phyloP scores from a whole-genome alignment of 2,888 invertebrate genomes.

The Blastobasis adustella region DNA sequence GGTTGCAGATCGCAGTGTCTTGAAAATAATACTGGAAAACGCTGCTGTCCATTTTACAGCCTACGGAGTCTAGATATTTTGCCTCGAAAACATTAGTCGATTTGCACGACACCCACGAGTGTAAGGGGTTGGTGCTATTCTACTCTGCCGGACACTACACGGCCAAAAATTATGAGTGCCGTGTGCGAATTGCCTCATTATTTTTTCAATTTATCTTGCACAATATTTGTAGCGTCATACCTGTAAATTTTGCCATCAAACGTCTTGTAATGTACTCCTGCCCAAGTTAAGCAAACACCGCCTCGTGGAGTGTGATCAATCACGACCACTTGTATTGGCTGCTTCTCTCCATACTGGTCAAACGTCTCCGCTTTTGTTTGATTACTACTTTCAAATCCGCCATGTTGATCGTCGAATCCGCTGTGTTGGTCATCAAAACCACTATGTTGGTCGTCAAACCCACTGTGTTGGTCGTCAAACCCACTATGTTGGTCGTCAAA shows the following conservation, averaged over 20 bases:
- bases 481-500: constrained; percentile 2
- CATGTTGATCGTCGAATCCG: not conserved
- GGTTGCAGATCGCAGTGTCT: too few relatives aligned
- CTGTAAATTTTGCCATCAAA: constrained; percentile 88
- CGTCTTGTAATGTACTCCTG: constrained; percentile 86
- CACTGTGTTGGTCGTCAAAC: not conserved
- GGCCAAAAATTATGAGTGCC: not conserved
- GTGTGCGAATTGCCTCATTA: not conserved
- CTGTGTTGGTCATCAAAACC: not conserved
- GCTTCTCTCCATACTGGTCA: constrained; percentile 10
- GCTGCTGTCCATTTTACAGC: too few relatives aligned
- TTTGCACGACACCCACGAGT: too few relatives aligned
- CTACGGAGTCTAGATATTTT: too few relatives aligned
- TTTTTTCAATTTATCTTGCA: not conserved
- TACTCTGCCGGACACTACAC: too few relatives aligned
- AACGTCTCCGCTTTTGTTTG: too few relatives aligned
- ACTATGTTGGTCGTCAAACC: constrained; percentile 1
- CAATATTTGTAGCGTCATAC: constrained; percentile 38
- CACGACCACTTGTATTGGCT: constrained; percentile 24
- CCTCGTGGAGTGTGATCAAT: constrained; percentile 72
- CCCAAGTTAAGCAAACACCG: constrained; percentile 87
- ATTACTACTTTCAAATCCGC: too few relatives aligned
- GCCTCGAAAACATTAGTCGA: too few relatives aligned
- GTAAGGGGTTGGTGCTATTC: too few relatives aligned
- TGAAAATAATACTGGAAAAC: too few relatives aligned